Conservation (phyloP, 2,113 vertebrate genomes). For the Toxostoma redivivum region DNA sequence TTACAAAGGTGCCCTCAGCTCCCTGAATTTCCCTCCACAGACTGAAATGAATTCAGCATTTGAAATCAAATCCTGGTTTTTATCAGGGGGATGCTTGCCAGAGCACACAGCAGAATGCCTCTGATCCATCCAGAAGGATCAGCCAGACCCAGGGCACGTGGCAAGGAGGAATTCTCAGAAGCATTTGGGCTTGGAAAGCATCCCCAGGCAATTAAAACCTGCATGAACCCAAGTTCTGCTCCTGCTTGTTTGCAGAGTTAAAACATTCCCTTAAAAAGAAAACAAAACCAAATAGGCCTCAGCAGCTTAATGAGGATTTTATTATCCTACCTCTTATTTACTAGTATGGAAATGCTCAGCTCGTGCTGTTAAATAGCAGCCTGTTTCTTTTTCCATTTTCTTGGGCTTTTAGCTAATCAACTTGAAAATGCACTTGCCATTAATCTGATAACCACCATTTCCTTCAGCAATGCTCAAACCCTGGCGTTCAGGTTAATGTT, state of each 20-base stretch:
- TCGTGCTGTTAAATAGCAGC: neutral
- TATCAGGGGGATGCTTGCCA: neutral
- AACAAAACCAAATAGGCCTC: slow-evolving; percentile 28
- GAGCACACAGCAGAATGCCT: neutral
- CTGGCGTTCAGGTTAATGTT: neutral
- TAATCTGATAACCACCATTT: slow-evolving; percentile 42
- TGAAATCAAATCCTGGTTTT: neutral
- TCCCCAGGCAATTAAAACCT: neutral
- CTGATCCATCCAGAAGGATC: neutral
- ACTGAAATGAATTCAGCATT: neutral
- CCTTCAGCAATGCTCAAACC: slow-evolving; percentile 11
- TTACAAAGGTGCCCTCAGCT: neutral
- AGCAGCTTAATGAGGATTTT: slow-evolving; percentile 34
- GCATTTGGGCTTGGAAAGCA: neutral
- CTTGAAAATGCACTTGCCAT: slow-evolving; percentile 27
- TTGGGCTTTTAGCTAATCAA: slow-evolving; percentile 2
- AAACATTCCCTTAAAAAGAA: neutral
- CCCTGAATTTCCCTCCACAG: neutral
- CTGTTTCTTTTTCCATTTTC: neutral
- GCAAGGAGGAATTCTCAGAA: neutral
- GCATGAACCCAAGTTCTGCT: neutral
- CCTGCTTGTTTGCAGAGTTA: neutral
- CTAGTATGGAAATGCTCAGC: slow-evolving; percentile 1
- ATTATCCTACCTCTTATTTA: slow-evolving; percentile 46
- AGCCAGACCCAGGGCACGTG: neutral